Evolutionary conservation across 2,113 vertebrate genomes (phyloP).

Genomic region (Eurystomus gularis): DNA sequence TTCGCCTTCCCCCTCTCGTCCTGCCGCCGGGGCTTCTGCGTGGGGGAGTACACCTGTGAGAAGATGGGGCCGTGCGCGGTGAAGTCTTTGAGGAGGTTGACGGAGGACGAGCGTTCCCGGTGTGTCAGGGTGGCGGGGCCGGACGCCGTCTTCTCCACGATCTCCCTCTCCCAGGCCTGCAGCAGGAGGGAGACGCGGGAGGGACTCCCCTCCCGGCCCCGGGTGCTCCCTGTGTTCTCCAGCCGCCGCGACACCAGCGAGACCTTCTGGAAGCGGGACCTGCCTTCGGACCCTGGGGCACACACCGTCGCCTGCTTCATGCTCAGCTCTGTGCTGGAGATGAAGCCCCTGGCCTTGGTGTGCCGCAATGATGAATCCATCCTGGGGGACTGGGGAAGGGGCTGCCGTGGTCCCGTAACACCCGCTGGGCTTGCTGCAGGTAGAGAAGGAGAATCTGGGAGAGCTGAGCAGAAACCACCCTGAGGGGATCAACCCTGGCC

Average conservation of each 20-base stretch:
- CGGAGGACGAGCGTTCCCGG: neutral
- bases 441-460: neutral
- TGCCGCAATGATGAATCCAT: neutral
- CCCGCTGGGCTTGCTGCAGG: neutral
- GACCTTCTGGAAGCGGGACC: constrained; percentile 74
- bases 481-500: rapidly evolving
- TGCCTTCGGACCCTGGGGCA: constrained; percentile 37
- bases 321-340: constrained; percentile 71
- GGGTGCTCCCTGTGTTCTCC: neutral
- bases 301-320: neutral
- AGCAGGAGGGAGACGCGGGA: constrained; percentile 60
- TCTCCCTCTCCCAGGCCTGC: constrained; percentile 63
- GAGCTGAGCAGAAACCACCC: neutral
- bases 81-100: neutral
- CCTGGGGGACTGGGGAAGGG: neutral
- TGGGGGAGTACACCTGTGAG: constrained; percentile 67
- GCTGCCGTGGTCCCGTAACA: rapidly evolving
- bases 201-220: constrained; percentile 30
- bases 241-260: constrained; percentile 68
- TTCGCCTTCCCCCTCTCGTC: neutral
- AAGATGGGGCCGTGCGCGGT: constrained; percentile 71
- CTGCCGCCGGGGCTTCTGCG: constrained; percentile 47
- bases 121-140: neutral
- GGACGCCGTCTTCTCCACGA: neutral
- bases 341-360: neutral